Base-by-base conservation (phyloP, 2,888 invertebrate genomes). In the Oscheius sp. region DNA sequence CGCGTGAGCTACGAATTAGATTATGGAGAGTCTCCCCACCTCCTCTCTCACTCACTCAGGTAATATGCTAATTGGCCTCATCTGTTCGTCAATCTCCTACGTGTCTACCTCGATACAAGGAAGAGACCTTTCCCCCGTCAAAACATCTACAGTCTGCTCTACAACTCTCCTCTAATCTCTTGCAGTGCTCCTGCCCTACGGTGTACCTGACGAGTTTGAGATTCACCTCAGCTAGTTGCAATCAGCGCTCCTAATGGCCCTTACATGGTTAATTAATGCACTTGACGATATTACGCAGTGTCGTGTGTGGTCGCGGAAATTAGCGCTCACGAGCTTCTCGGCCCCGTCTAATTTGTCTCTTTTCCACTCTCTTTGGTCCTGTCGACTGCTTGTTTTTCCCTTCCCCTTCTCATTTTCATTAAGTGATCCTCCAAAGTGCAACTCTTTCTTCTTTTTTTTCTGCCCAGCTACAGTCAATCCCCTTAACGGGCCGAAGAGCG, bases 221-320 rank as follows among this genome's bases (percentile, higher is more conserved):
- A 37, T 37, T 3, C 20, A 20, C 12, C 46, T 46, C 48, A 12
- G 25, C 23, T 25, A 48, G 48, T 48, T 48, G 34, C 31, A 55
- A 55, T 61, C 61, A 45, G 29, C n/a, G 45, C 45, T 25, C 45
- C 45, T 33, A 64, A 50, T 48, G 64, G 64, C 48, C 34, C 48
- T 48, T 58, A 58, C 58, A 58, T 58, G 58, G 58, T 58, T 64
- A 64, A 64, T 64, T 64, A 64, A 64, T 64, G 64, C 31, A 23
- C 48, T 27, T 29, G 64, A 46, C 48, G 64, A 64, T 64, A 64
- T 50, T 48, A 61, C 61, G 45, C 29, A 55, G 55, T 55, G 55
- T 33, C 55, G 37, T 45, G 61, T 37, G 61, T 61, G 61, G 42
- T 61, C 45, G 61, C 25, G 61, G 61, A 61, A 61, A 61, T 45